Conservation (phyloP, 1,140 invertebrate species). For the Drosophila eugracilis region DNA sequence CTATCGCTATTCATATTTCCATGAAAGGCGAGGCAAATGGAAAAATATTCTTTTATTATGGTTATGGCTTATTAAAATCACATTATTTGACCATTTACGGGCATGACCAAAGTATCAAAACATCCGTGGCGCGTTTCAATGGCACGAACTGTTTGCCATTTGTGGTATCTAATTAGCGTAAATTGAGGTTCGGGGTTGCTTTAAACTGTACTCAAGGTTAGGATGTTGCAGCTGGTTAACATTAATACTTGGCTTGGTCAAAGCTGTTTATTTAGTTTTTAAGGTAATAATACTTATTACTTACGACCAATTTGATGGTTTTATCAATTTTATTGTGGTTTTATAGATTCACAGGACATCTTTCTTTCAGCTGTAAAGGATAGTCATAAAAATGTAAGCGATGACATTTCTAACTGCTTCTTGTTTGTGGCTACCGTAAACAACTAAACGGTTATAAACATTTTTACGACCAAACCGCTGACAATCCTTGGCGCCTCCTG, state of each 20-base stretch:
- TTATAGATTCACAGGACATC: background rate
- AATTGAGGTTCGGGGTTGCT: slow-evolving; percentile 18
- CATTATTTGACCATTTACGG: slow-evolving; percentile 51
- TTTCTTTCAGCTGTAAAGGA: slow-evolving; percentile 42
- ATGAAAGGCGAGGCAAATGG: slow-evolving; percentile 24
- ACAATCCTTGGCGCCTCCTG: slow-evolving; percentile 44
- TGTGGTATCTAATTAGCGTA: slow-evolving; percentile 46
- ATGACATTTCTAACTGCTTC: slow-evolving; percentile 33
- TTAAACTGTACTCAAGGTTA: slow-evolving; percentile 18
- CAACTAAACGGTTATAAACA: slow-evolving; percentile 48
- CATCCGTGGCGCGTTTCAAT: slow-evolving; percentile 36
- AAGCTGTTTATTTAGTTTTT: slow-evolving; percentile 12
- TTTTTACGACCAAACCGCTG: slow-evolving; percentile 27
- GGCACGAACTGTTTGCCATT: slow-evolving; percentile 30
- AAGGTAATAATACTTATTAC: background rate
- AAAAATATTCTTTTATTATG: slow-evolving; percentile 49
- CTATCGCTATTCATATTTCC: slow-evolving; percentile 23
- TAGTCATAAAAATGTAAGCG: slow-evolving; percentile 33
- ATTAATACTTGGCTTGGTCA: too few relatives aligned
- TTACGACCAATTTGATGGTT: slow-evolving; percentile 4
- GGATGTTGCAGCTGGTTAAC: slow-evolving; percentile 3
- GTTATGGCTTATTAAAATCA: slow-evolving; percentile 69
- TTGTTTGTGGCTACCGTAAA: slow-evolving; percentile 55
- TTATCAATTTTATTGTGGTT: slow-evolving; percentile 12
- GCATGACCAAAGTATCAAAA: slow-evolving; percentile 53